Conservation (phyloP, 2,888 invertebrate genomes). For the Agrotis exclamationis region DNA sequence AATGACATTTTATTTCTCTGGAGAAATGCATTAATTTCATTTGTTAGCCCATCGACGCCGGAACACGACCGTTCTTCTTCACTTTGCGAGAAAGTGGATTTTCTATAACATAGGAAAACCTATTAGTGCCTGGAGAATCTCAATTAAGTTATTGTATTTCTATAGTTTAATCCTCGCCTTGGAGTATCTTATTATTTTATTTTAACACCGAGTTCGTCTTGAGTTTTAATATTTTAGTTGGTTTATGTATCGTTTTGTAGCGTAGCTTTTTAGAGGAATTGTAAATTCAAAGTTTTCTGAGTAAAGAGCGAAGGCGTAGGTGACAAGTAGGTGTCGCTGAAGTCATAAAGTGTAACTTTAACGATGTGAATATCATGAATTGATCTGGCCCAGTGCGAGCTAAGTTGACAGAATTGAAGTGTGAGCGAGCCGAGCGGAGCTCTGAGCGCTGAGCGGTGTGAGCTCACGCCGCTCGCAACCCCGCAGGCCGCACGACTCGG, state of each 20-base stretch:
- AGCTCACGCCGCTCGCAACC: conserved; percentile 7
- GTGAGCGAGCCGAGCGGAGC: conserved; percentile 36
- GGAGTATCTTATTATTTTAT: conserved; percentile 48
- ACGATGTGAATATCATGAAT: conserved; percentile 63
- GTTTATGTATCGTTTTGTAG: conserved; percentile 7
- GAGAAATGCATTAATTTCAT: conserved; percentile 91
- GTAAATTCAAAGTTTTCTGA: conserved; percentile 21
- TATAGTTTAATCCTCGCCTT: conserved; percentile 52
- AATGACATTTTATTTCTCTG: conserved; percentile 90
- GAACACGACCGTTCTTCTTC: conserved; percentile 79
- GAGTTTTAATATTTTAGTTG: conserved; percentile 24
- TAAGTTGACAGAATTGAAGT: conserved; percentile 37
- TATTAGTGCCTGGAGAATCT: conserved; percentile 75
- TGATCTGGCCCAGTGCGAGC: conserved; percentile 51
- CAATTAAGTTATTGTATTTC: conserved; percentile 69
- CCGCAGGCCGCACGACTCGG: conserved; percentile 51
- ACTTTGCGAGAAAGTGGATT: conserved; percentile 80
- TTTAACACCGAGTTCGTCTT: conserved; percentile 20
- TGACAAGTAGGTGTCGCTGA: conserved; percentile 1
- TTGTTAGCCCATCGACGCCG: conserved; percentile 87
- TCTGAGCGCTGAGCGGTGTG: conserved; percentile 4
- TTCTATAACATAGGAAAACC: conserved; percentile 82
- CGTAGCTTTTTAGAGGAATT: conserved; percentile 8
- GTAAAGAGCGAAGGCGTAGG: background rate
- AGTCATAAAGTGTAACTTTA: conserved; percentile 49